Evolutionary conservation across 2,113 vertebrate species (phyloP).

Genomic region (Xenopus tropicalis): DNA sequence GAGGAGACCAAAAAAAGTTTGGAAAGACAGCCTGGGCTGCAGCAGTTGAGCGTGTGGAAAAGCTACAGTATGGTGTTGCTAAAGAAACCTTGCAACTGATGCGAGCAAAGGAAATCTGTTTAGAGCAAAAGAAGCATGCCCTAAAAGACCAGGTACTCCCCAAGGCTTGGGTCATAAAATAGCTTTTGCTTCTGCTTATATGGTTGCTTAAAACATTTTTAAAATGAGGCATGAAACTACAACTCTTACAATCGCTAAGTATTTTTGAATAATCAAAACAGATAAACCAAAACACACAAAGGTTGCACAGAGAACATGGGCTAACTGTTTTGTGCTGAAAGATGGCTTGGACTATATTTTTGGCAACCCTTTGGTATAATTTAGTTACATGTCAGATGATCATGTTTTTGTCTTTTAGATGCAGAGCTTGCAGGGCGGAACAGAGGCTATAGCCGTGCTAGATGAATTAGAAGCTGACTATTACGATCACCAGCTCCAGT

Average conservation of each 20-base stretch:
- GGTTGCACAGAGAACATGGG: no score
- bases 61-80: constrained; percentile 86
- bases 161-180: not conserved
- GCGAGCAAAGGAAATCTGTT: constrained; percentile 94
- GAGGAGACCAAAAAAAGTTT: constrained; percentile 91
- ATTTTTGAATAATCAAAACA: no score
- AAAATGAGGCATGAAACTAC: no score
- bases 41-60: constrained; percentile 92
- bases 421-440: constrained; percentile 86
- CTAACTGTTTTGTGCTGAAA: no score
- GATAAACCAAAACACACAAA: no score
- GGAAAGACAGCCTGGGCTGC: constrained; percentile 90
- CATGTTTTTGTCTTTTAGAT: constrained; percentile 67
- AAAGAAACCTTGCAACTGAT: constrained; percentile 96
- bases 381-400: not conserved
- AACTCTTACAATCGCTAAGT: no score
- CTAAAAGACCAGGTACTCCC: constrained; percentile 85
- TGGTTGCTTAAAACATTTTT: no score
- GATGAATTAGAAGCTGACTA: constrained; percentile 92
- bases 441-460: constrained; percentile 84
- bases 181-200: not conserved
- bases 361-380: not conserved
- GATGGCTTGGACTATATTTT: no score
- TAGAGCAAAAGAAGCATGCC: constrained; percentile 91
- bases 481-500: constrained; percentile 93